Evolutionary conservation across 2,797 vertebrate species (phyloP), one percentile per base, ranked within the genome.

Genomic region (Vespertilio murinus): DNA sequence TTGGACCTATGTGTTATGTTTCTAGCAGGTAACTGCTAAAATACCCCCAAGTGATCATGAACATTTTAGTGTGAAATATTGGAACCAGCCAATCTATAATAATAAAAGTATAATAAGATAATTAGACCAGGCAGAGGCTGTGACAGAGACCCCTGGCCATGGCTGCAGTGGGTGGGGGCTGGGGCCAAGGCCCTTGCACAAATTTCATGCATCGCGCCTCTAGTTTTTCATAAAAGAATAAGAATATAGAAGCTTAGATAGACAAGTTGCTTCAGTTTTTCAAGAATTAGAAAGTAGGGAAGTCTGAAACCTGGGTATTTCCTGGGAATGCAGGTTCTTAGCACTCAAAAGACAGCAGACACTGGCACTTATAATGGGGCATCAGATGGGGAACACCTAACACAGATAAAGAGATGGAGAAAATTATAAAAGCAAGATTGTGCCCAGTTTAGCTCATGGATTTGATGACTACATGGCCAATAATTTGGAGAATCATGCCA

Each of bases 31-130:
- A 79, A 33, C 7, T 71, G 54, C 13, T 25, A 65, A 73, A 56
- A 78, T 40, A 47, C 2, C 59, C 59, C 59, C 30, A 40, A 81
- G 42, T 91, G 47, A 8, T 22, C 25, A 47, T 78, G 71, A 56
- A 20, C 9, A 78, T 84, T 95, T 94, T 71, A 69, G 14, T 45
- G 30, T 64, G 71, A 87, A 78, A 73, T 89, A 82, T 52, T 71
- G 42, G 33, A 93, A 79, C 35, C 17, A 80, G 54, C 20, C 52
- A 47, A 38, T 77, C 25, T 61, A 61, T 61, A 30, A 61, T 61
- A 61, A 30, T 61, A 61, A 61, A 61, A 61, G 56, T 1, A 1
- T 30, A 61, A 61, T 28, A 5, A 13, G 5, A 11, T 61, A 30
- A 30, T 14, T 28, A 61, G 25, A 61, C 12, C 2, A 5, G 25